Conservation (phyloP, 2,797 vertebrate species). For the Danionella dracula region DNA sequence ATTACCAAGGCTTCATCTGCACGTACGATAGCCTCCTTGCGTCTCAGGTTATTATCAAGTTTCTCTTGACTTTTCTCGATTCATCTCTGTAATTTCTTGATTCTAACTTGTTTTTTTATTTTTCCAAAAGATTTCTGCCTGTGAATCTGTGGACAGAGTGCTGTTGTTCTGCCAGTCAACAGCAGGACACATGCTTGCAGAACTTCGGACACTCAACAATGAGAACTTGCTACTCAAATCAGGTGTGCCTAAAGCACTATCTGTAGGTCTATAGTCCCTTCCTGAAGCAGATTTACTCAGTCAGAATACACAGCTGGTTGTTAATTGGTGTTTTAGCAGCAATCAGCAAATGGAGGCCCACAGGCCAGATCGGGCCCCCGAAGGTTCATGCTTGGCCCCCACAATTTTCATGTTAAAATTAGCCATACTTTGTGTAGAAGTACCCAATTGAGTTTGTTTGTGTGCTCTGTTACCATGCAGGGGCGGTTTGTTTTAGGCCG, state of each 20-base stretch:
- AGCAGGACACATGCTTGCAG: conserved; percentile 70
- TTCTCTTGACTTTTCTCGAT: not conserved
- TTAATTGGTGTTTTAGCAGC: too few relatives aligned
- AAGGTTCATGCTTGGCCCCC: too few relatives aligned
- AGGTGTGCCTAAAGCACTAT: conserved; percentile 62
- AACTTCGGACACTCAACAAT: conserved; percentile 60
- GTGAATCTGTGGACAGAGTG: conserved; percentile 58
- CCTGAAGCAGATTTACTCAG: too few relatives aligned
- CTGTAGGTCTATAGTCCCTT: too few relatives aligned
- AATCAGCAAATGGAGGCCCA: too few relatives aligned
- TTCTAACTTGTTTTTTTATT: not conserved
- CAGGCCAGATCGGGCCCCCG: too few relatives aligned
- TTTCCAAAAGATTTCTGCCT: conserved; percentile 55
- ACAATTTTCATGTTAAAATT: too few relatives aligned
- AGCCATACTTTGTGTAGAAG: too few relatives aligned
- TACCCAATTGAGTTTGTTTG: too few relatives aligned
- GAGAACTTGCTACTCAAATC: conserved; percentile 71
- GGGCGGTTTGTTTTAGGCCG: too few relatives aligned
- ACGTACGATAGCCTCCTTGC: conserved; percentile 71
- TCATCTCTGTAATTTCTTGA: not conserved
- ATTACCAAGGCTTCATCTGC: conserved; percentile 72
- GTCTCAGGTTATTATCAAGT: conserved; percentile 66
- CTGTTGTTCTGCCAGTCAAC: conserved; percentile 63
- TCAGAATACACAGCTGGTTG: too few relatives aligned
- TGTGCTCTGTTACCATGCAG: too few relatives aligned